These are phyloP conservation scores for Tragelaphus buxtoni DNA, from an alignment of 2,113 vertebrate species.

Conservation along the genomic window DNA sequence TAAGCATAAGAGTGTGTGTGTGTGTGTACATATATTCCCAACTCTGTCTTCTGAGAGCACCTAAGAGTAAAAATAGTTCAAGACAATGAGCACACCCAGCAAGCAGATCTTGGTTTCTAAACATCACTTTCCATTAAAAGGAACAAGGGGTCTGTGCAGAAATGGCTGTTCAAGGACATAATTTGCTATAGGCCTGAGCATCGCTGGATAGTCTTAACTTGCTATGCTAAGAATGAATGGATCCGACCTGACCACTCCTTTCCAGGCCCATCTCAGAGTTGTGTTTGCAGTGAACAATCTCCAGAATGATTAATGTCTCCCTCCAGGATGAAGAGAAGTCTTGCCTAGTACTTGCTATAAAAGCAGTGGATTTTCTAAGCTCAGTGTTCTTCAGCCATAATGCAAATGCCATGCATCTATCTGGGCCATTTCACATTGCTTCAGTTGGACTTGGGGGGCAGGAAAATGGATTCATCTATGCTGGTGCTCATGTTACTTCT, in stretches of 20 bases:
- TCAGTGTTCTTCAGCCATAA: background rate
- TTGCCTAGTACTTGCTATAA: background rate
- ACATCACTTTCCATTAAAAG: background rate
- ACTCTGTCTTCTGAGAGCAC: background rate
- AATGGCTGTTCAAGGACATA: background rate
- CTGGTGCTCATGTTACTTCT: background rate
- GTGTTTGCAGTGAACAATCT: background rate
- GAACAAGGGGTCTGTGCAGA: background rate
- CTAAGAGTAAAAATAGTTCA: background rate
- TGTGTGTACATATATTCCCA: background rate
- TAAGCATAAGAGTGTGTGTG: background rate
- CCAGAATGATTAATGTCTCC: background rate
- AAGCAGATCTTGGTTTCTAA: background rate
- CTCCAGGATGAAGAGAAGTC: background rate
- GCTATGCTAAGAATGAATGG: background rate
- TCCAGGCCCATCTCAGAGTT: background rate
- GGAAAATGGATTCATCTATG: background rate
- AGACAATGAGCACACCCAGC: background rate
- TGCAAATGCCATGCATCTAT: background rate
- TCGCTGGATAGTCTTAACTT: background rate
- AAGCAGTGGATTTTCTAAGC: background rate
- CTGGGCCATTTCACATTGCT: background rate
- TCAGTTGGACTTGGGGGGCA: background rate
- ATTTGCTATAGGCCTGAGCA: background rate
- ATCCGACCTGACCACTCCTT: background rate